phyloP scores from a whole-genome alignment of 2,113 vertebrate species.

The Psophia crepitans region DNA sequence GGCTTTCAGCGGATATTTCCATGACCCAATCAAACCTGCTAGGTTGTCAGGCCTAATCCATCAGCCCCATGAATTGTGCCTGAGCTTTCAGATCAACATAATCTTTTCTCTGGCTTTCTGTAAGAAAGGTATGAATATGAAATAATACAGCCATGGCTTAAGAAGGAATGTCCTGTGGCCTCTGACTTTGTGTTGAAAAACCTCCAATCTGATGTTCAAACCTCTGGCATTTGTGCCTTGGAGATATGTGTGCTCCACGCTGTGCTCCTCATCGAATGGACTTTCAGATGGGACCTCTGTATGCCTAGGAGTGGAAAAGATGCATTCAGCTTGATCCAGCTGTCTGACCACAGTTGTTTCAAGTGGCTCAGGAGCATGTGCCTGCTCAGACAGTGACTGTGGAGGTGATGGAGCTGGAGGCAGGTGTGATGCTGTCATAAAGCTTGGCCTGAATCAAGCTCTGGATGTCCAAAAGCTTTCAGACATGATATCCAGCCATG shows the following conservation, averaged over 20 bases:
- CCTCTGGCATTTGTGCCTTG: neutral
- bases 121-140: neutral
- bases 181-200: neutral
- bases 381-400: neutral
- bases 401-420: neutral
- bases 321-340: neutral
- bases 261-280: neutral
- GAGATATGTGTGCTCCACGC: neutral
- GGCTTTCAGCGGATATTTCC: neutral
- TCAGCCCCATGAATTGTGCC: neutral
- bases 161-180: neutral
- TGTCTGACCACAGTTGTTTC: neutral
- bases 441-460: neutral
- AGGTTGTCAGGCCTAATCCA: neutral
- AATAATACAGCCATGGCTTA: neutral
- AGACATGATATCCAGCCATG: neutral
- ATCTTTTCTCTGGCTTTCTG: neutral
- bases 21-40: neutral
- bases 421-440: neutral
- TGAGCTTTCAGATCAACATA: neutral
- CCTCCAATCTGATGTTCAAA: neutral
- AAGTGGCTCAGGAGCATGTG: neutral
- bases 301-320: neutral
- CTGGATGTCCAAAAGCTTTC: neutral
- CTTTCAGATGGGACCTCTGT: neutral